A percentile compares a stretch with the other conserved stretches of the same genome.
These are phyloP conservation scores for Xanthia icteritia DNA, from an alignment of 2,888 invertebrate genomes.

Conservation along the genomic window DNA sequence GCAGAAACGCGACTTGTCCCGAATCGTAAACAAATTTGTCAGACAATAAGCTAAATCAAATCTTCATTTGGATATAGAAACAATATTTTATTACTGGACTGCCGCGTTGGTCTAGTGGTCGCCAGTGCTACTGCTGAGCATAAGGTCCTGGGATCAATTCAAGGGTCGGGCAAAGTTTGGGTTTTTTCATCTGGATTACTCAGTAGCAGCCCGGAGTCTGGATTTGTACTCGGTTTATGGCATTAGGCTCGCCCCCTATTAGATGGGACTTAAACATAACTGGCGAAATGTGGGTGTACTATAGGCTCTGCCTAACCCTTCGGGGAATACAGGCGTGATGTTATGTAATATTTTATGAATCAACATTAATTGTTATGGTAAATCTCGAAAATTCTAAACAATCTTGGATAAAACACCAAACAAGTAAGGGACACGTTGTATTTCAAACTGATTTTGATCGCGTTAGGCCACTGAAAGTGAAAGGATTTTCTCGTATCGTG, in stretches of 20 bases:
- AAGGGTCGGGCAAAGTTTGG: too few relatives aligned
- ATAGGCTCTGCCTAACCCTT: too few relatives aligned
- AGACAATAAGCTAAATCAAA: constrained; percentile 27
- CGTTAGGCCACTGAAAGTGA: constrained; percentile 54
- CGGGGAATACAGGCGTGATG: too few relatives aligned
- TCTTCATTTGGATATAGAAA: constrained; percentile 21
- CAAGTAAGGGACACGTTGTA: neutral
- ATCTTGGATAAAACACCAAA: neutral
- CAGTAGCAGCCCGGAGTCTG: too few relatives aligned
- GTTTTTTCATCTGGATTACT: too few relatives aligned
- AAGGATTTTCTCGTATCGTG: constrained; percentile 50
- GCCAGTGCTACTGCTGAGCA: too few relatives aligned
- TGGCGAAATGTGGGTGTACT: too few relatives aligned
- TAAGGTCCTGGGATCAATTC: too few relatives aligned
- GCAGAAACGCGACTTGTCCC: constrained; percentile 74
- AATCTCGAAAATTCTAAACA: neutral
- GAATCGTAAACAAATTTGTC: constrained; percentile 62
- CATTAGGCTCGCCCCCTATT: too few relatives aligned
- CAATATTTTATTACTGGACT: neutral
- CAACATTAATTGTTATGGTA: neutral
- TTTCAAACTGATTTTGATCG: constrained; percentile 14
- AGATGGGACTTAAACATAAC: too few relatives aligned
- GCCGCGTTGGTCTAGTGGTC: too few relatives aligned
- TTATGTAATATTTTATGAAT: neutral
- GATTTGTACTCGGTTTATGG: too few relatives aligned